phyloP scores from a whole-genome alignment of 2,113 vertebrate genomes.

The Colistium nudipinnis region DNA sequence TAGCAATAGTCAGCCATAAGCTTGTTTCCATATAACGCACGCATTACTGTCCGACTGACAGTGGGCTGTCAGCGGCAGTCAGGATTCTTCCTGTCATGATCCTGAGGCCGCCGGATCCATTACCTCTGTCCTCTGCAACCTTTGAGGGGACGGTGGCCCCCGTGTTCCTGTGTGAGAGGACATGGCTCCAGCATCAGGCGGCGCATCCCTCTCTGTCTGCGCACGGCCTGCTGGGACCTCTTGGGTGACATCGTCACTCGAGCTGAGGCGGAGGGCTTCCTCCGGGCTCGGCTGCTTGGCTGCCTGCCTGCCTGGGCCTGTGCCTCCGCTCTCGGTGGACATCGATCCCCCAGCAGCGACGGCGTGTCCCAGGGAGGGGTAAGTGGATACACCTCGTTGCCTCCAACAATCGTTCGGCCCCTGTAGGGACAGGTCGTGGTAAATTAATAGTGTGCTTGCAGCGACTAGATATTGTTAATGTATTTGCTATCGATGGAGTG shows the following conservation, averaged over 20 bases:
- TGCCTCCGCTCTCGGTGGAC: conserved; percentile 80
- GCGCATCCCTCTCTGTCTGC: conserved; percentile 71
- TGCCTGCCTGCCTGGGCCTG: conserved; percentile 70
- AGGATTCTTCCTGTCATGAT: conserved; percentile 61
- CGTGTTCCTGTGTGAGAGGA: conserved; percentile 69
- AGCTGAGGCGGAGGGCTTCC: conserved; percentile 72
- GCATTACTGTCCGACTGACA: conserved; percentile 50
- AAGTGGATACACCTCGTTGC: conserved; percentile 86
- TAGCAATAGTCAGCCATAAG: conserved; percentile 13
- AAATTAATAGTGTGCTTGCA: conserved; percentile 90
- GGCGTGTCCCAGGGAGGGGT: conserved; percentile 84
- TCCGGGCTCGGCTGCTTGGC: conserved; percentile 72
- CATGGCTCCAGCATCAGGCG: conserved; percentile 68
- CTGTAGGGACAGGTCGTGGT: conserved; percentile 86
- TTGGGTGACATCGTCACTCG: conserved; percentile 75
- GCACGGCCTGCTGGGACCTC: conserved; percentile 71
- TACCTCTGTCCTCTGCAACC: conserved; percentile 77
- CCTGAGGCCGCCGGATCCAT: conserved; percentile 60
- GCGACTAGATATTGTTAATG: conserved; percentile 90
- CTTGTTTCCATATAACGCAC: conserved; percentile 32
- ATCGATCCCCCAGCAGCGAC: conserved; percentile 88
- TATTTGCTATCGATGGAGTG: conserved; percentile 87
- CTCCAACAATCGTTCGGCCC: conserved; percentile 85
- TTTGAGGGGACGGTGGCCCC: conserved; percentile 60
- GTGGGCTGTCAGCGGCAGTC: conserved; percentile 44